Conservation (phyloP, 2,888 invertebrate genomes). For the Melanostoma scalare region DNA sequence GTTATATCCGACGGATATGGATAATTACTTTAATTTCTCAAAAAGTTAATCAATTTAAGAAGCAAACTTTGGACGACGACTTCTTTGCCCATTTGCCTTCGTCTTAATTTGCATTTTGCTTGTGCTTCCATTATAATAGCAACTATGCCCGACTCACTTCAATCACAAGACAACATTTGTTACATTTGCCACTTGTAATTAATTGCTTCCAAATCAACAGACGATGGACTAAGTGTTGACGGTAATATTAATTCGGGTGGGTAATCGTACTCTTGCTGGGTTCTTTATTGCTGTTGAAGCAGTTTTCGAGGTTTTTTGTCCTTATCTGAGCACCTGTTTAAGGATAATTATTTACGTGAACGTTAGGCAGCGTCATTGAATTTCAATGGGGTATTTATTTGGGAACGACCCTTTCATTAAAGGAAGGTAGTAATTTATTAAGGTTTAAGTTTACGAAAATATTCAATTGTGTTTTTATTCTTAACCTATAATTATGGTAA, state of each 20-base stretch:
- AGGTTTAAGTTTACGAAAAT: conserved; percentile 26
- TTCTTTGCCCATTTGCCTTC: conserved; percentile 2
- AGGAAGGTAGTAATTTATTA: conserved; percentile 50
- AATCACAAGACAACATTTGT: conserved; percentile 66
- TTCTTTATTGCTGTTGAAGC: conserved; percentile 41
- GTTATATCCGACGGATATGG: conserved; percentile 63
- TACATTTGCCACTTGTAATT: conserved; percentile 67
- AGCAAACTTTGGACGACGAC: conserved; percentile 24
- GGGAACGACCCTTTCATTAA: conserved; percentile 41
- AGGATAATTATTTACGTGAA: conserved; percentile 65
- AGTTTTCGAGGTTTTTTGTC: conserved; percentile 26
- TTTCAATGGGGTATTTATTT: conserved; percentile 59
- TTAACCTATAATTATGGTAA: no score
- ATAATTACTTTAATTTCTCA: conserved; percentile 71
- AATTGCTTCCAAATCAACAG: conserved; percentile 70
- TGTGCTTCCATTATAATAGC: conserved; percentile 23
- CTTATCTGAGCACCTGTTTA: conserved; percentile 40
- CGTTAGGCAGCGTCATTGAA: conserved; percentile 52
- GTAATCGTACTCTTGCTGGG: conserved; percentile 1
- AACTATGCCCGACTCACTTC: conserved; percentile 23
- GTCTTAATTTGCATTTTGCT: conserved; percentile 35
- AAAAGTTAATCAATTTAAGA: conserved; percentile 64
- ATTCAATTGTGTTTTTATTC: not conserved
- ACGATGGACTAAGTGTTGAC: conserved; percentile 67
- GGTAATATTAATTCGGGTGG: conserved; percentile 62